Conservation (phyloP, 2,113 vertebrate genomes). For the Aythya baeri region DNA sequence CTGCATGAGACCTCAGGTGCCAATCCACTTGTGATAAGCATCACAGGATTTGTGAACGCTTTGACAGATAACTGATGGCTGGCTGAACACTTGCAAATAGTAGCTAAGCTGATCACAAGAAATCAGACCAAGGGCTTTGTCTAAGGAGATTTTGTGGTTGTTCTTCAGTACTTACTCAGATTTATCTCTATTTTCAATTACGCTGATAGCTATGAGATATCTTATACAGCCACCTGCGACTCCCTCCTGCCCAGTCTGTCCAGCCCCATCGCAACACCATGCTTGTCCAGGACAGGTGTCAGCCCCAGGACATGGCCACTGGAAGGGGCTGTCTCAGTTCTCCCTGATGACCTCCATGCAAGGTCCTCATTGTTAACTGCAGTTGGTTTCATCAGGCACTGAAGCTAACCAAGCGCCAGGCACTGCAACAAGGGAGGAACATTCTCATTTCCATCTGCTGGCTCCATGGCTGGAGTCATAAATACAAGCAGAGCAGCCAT, state of each 20-base stretch:
- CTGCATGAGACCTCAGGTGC: neutral
- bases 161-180: neutral
- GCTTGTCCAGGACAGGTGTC: rapidly evolving
- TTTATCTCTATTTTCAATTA: neutral
- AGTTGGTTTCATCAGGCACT: neutral
- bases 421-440: rapidly evolving
- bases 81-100: neutral
- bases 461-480: neutral
- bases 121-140: neutral
- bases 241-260: neutral
- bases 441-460: neutral
- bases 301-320: neutral
- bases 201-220: neutral
- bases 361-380: neutral
- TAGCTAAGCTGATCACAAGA: neutral
- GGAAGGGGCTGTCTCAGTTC: neutral
- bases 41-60: neutral
- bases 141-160: neutral
- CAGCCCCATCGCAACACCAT: rapidly evolving
- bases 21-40: neutral
- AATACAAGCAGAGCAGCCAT: neutral
- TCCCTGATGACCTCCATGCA: neutral
- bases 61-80: neutral
- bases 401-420: neutral
- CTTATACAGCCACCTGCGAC: neutral